Base-by-base conservation (phyloP, 2,797 vertebrate species). In the Parotocinclus haroldoi region DNA sequence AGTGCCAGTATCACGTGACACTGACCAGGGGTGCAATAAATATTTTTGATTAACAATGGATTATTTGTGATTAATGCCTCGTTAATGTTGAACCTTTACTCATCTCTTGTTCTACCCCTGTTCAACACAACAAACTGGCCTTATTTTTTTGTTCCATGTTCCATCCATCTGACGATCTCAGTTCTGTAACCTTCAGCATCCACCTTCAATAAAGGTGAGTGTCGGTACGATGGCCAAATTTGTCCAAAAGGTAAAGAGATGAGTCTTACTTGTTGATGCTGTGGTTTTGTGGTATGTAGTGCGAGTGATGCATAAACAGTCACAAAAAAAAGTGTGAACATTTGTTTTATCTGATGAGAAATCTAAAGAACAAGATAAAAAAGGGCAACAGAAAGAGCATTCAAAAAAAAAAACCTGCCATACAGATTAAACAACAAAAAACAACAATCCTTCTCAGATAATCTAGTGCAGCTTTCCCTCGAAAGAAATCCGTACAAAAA, bases 161-260 rank as follows among this genome's bases (percentile, higher is more conserved):
- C 2, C n/a, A n/a, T n/a, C n/a, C n/a, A 50, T 50, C 53, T 18
- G 36, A 71, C 63, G n/a, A 62, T 69, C 56, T 68, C 27, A 38
- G 52, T 65, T 62, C 70, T 49, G 57, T 49, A 46, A 66, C 56
- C n/a, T n/a, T 63, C 50, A 68, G 38, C 36, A 39, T 56, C 59
- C 38, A 73, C 72, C 79, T 78, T 78, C 68, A 66, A 76, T 44
- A 63, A 70, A 72, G 56, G 63, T 73, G 66, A 71, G 71, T 75
- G 69, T 69, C 45, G 67, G 64, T 53, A n/a, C 6, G 3, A 12
- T 11, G 45, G 12, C 11, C 45, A n/a, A 46, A 36, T 70, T 19
- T 53, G 60, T 63, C 42, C 51, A 53, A 58, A 50, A 38, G 59
- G 63, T 36, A 36, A 13, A 46, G 56, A 38, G n/a, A 52, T 46